Evolutionary conservation across 2,888 invertebrate species (phyloP), one percentile per base, ranked within the genome.

Genomic region (Priocnemis perturbator): DNA sequence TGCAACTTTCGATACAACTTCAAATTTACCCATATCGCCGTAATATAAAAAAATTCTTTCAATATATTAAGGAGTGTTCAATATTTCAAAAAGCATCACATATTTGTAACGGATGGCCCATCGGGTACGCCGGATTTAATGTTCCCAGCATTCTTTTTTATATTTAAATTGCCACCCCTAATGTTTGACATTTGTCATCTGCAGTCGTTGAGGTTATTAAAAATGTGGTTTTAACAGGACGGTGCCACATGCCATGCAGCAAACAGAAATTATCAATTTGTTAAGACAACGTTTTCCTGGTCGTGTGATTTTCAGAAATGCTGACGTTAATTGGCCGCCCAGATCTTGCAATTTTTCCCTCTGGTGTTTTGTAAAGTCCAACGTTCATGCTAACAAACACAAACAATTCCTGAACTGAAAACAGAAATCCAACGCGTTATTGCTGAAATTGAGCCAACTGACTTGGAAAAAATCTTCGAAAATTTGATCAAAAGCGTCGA

Each of bases 291-390:
- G 11, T 11, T 37, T 37, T 37, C 37, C 37, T 37, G 37, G 7
- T 37, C 37, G 11, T 37, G 37, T 37, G 7, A 37, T 11, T 7
- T 37, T 11, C 37, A 37, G 37, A 37, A 37, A 37, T 37, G 48
- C 48, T 44, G 23, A 19, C 47, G 48, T 60, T 30, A 64, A 64
- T 60, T 66, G 56, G 45, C 17, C 62, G 47, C 45, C 62, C 47
- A 63, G 55, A 47, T 55, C 56, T 15, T 63, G 63, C 30, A 19
- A 55, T 26, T 63, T 47, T 47, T 37, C 52, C 23, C 61, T 62
- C 19, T 62, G 53, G 53, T 37, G 44, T 20, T 45, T 53, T 55
- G 30, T 55, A 7, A 55, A 55, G 19, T 53, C 30, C 19, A 62
- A 59, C 44, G 59, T 59, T n/a, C 44, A 59, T 20, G 30, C 26